Conservation (phyloP, 2,888 invertebrate species). For the Hedychridium roseum region DNA sequence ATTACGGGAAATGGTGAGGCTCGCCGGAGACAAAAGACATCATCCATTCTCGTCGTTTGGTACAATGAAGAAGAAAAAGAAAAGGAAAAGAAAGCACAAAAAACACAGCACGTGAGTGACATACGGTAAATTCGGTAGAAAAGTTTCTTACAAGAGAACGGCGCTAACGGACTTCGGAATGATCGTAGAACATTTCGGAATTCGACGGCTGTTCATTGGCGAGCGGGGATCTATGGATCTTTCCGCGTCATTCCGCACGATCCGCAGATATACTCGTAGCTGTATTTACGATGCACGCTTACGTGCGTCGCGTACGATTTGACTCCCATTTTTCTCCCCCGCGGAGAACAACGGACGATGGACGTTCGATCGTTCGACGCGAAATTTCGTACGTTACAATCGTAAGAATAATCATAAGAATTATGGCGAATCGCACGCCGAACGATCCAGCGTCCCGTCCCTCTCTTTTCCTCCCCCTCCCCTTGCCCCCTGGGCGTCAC, state of each 20-base stretch:
- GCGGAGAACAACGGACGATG: not conserved
- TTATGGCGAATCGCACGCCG: too few species aligned
- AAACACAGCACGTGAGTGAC: too few species aligned
- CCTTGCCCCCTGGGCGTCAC: constrained; percentile 18
- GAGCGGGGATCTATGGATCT: constrained; percentile 11
- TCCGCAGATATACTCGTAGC: constrained; percentile 19
- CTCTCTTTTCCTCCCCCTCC: constrained; percentile 23
- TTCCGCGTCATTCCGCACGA: constrained; percentile 15
- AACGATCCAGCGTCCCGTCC: too few species aligned
- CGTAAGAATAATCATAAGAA: too few species aligned
- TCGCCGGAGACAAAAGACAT: constrained; percentile 20
- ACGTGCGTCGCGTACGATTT: too few species aligned
- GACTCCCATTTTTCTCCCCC: too few species aligned
- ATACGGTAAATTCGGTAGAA: too few species aligned
- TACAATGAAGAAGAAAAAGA: too few species aligned
- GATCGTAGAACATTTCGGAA: too few species aligned
- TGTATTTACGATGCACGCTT: too few species aligned
- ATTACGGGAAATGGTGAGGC: constrained; percentile 27
- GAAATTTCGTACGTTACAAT: too few species aligned
- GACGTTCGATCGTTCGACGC: not conserved
- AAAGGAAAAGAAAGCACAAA: too few species aligned
- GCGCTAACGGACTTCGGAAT: not conserved
- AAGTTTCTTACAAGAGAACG: not conserved
- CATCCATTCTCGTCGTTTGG: constrained; percentile 7
- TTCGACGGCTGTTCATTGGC: not conserved